Evolutionary conservation across 2,888 invertebrate species (phyloP), one percentile per base, ranked within the genome.

Genomic region (Hypomecis atomaria): DNA sequence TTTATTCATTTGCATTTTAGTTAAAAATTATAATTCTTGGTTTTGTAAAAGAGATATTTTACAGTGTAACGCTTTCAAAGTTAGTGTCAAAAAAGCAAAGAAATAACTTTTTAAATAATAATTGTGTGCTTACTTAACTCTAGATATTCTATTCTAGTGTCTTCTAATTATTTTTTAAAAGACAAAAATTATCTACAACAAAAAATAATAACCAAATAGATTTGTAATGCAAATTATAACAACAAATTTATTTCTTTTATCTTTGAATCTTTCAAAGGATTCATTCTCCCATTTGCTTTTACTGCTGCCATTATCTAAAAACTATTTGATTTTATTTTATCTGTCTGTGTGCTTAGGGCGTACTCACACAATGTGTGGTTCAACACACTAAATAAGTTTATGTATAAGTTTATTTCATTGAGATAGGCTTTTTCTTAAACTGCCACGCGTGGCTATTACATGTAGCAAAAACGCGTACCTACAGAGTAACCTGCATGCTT

Each of bases 251-350:
- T 33, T 4, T 42, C 7, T 40, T 33, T 40, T 7, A 52, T 40
- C 10, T n/a, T n/a, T n/a, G n/a, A n/a, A n/a, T n/a, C 52, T 6
- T 40, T 23, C 4, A 48, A 49, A 62, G 37, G 9, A 33, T 55
- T n/a, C n/a, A 33, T 55, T 43, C 43, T 40, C 4, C 40, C 40
- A 59, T 66, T 48, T 34, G 13, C 33, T 59, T 62, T 62, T 34
- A 62, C 49, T 13, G 47, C 13, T 36, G 11, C 48, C 42, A 56
- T 56, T 60, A 59, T 52, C 65, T 34, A 37, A 53, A 56, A 60
- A 55, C 60, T 53, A 65, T 65, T 57, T 37, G 34, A 11, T 57
- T 65, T 57, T 57, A 65, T 57, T 59, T 55, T 34, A 54, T 34
- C 5, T 10, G 23, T 53, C 40, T 34, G 6, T 34, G 38, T 58